Conservation (phyloP, 2,797 vertebrate genomes). For the Onychomys leucogaster region DNA sequence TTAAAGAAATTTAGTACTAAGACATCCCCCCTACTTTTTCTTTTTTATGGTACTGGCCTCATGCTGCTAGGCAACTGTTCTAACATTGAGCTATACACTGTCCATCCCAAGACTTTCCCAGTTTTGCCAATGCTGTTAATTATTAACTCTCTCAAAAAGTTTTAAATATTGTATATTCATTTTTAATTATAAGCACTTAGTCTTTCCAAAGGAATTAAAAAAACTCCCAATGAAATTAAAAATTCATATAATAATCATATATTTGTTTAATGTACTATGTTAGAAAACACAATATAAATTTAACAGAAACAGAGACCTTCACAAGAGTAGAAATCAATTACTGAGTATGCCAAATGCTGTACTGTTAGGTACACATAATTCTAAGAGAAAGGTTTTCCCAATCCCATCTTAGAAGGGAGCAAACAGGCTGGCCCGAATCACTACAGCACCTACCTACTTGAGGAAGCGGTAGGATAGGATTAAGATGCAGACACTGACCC, state of each 20-base stretch:
- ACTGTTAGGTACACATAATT: not conserved
- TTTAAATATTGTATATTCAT: conserved; percentile 31
- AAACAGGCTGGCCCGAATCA: not conserved
- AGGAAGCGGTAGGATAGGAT: conserved; percentile 1
- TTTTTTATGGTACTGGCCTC: not conserved
- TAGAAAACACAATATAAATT: conserved; percentile 1
- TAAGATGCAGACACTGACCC: not conserved
- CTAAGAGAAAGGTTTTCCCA: conserved; percentile 3
- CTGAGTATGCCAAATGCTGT: conserved; percentile 8
- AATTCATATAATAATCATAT: conserved; percentile 11
- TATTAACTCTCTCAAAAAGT: conserved; percentile 36
- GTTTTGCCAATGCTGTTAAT: conserved; percentile 45
- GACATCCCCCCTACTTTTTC: not conserved
- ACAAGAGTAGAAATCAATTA: conserved; percentile 1
- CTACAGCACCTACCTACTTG: not conserved
- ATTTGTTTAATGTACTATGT: conserved; percentile 16
- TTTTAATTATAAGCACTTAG: conserved; percentile 58
- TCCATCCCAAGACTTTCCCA: not conserved
- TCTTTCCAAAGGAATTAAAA: conserved; percentile 66
- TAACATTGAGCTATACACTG: conserved; percentile 28
- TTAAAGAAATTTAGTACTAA: conserved; percentile 8
- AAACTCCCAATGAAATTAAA: conserved; percentile 38
- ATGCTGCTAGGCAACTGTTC: not conserved
- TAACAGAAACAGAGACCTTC: conserved; percentile 29
- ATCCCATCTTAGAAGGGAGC: conserved; percentile 34